These are phyloP conservation scores for Poliocrania exsul DNA, from an alignment of 2,797 vertebrate species.

Conservation along the genomic window DNA sequence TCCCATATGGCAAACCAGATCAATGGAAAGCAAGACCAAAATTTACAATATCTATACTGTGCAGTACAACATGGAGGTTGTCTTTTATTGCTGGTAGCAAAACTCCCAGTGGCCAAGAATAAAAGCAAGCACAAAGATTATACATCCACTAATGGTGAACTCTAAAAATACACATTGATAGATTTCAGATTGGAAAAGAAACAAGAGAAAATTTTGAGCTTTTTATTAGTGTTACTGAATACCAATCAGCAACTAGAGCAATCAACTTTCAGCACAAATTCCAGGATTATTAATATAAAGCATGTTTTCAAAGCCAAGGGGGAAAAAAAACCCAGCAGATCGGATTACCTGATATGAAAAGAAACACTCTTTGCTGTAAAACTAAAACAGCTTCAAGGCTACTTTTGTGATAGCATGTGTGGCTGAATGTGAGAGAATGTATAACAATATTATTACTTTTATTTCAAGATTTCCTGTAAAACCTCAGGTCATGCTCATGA, in stretches of 20 bases:
- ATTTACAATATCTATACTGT: slow-evolving; percentile 79
- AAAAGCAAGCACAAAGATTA: slow-evolving; percentile 65
- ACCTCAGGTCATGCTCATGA: slow-evolving; percentile 43
- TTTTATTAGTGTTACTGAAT: slow-evolving; percentile 48
- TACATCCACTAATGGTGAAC: slow-evolving; percentile 67
- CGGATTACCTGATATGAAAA: slow-evolving; percentile 51
- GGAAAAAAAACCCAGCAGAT: background rate
- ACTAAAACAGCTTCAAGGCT: slow-evolving; percentile 61
- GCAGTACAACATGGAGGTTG: slow-evolving; percentile 74
- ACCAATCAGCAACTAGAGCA: slow-evolving; percentile 54
- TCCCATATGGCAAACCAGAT: slow-evolving; percentile 81
- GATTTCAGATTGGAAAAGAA: slow-evolving; percentile 28
- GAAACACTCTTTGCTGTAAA: slow-evolving; percentile 52
- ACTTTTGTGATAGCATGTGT: slow-evolving; percentile 46
- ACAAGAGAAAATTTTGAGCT: background rate
- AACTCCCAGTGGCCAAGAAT: slow-evolving; percentile 74
- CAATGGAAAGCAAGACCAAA: slow-evolving; percentile 81
- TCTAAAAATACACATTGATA: slow-evolving; percentile 51
- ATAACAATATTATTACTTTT: slow-evolving; percentile 63
- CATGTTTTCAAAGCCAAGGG: slow-evolving; percentile 46
- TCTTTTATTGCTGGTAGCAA: slow-evolving; percentile 76
- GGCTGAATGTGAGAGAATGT: slow-evolving; percentile 56
- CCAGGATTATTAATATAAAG: slow-evolving; percentile 60
- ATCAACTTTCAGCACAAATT: slow-evolving; percentile 33
- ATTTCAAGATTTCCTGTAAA: slow-evolving; percentile 63